These are phyloP conservation scores for Emydoidea blandingii DNA, from an alignment of 2,797 vertebrate genomes.

Conservation along the genomic window DNA sequence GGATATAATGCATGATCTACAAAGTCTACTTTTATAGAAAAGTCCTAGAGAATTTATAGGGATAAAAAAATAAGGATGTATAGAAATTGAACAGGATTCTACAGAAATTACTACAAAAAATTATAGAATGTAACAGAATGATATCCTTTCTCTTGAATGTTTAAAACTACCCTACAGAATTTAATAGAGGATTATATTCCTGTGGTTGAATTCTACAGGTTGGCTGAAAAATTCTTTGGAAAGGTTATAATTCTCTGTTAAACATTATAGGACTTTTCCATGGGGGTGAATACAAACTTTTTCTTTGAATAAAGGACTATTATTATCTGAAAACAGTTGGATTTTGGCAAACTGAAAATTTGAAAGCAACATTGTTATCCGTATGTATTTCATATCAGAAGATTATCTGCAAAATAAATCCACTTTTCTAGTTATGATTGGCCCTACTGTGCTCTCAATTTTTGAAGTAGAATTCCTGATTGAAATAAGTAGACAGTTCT, in stretches of 20 bases:
- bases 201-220: background rate
- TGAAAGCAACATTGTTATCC: background rate
- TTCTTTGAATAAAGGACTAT: background rate
- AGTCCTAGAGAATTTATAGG: background rate
- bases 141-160: background rate
- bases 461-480: background rate
- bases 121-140: background rate
- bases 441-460: background rate
- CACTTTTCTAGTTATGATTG: background rate
- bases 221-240: background rate
- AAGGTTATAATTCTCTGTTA: background rate
- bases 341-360: background rate
- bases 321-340: background rate
- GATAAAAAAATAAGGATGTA: background rate
- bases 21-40: background rate
- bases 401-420: background rate
- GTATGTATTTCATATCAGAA: background rate
- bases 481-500: background rate
- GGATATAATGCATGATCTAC: rapidly evolving
- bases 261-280: background rate
- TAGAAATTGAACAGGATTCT: background rate
- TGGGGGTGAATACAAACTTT: background rate
- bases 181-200: background rate
- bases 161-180: background rate
- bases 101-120: background rate